These are phyloP conservation scores for Heterodera schachtii DNA, from an alignment of 1,140 invertebrate genomes.

Conservation along the genomic window DNA sequence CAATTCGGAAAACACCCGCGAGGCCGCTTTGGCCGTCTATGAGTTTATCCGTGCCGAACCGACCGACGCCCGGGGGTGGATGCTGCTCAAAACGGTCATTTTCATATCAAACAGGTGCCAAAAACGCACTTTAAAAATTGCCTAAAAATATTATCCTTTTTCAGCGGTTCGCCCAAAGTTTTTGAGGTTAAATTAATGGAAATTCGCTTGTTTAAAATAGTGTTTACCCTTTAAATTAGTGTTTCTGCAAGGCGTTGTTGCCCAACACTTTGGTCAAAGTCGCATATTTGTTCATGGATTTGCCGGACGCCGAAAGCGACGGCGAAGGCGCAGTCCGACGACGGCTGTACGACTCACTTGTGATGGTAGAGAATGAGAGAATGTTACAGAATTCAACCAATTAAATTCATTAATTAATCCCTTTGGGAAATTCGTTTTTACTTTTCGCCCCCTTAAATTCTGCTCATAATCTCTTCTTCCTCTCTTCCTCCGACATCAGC, in stretches of 20 bases:
- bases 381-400: background rate
- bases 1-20: constrained; percentile 80
- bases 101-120: constrained; percentile 57
- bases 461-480: background rate
- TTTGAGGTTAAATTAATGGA: constrained; percentile 64
- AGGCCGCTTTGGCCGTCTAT: constrained; percentile 57
- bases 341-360: constrained; percentile 49
- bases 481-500: constrained; percentile 68
- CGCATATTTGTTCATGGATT: constrained; percentile 95
- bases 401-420: background rate
- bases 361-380: constrained; percentile 39
- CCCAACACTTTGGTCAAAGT: constrained; percentile 98
- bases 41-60: constrained; percentile 52
- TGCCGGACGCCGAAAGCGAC: constrained; percentile 73
- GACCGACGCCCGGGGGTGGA: constrained; percentile 50
- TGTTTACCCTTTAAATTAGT: background rate
- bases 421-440: background rate
- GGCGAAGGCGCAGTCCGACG: constrained; percentile 37
- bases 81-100: constrained; percentile 49
- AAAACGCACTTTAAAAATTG: background rate
- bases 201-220: background rate
- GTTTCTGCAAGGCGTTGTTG: constrained; percentile 89
- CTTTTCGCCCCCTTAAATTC: background rate
- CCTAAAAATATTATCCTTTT: constrained; percentile 17
- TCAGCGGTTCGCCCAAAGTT: constrained; percentile 54